Evolutionary conservation across 2,113 vertebrate species (phyloP), one percentile per base, ranked within the genome.

Genomic region (Hippolais icterina): DNA sequence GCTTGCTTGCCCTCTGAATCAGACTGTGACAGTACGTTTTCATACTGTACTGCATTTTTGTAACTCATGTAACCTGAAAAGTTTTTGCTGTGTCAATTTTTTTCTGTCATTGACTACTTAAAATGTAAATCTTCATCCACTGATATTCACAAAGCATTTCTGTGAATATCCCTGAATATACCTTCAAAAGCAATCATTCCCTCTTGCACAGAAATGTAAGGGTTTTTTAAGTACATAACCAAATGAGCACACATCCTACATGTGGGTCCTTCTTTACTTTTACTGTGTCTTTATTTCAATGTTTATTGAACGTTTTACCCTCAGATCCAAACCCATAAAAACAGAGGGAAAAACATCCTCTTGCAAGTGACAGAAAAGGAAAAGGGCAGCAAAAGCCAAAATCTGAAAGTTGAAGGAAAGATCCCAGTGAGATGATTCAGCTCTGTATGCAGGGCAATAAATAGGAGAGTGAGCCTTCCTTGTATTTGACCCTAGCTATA

Each of bases 111-210:
- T 71, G 47, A 84, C 68, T 90, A 20, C 66, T 68, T 53, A 63
- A 94, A 96, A 95, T 65, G 52, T 77, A 87, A 66, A 61, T 49
- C 50, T 80, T 90, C 75, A 65, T 83, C 56, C 68, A 64, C 61
- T 41, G 66, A 78, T 84, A 93, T 29, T 72, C 92, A 89, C 60
- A 86, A 82, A 89, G 13, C 6, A 15, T 83, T 79, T 97, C 77
- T 89, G 68, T 90, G 65, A 72, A 37, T 84, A 97, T 75, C 65
- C 57, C 72, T 89, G 85, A 94, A 93, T 82, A 78, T 46, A 33
- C 80, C 25, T 95, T 94, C 90, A 94, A 97, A 97, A 94, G 71
- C 71, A 94, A 91, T 85, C 81, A 54, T 61, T 74, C 44, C 50
- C 35, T 83, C 78, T 89, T 77, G 44, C 69, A 86, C 74, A 92